Base-by-base conservation (phyloP, 2,113 vertebrate species). In the Chionis minor region DNA sequence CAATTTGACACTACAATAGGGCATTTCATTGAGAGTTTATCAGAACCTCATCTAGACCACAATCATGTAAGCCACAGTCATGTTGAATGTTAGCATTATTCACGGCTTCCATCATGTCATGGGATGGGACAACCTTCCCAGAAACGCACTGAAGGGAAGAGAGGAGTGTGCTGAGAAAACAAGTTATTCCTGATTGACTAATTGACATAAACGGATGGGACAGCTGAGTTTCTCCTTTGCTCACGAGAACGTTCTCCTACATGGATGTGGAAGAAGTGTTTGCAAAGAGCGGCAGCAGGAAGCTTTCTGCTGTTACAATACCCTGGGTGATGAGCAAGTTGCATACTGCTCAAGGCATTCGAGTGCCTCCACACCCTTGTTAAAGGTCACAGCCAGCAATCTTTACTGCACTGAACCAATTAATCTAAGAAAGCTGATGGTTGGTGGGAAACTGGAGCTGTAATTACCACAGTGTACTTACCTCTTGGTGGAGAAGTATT, bases 11-110 rank as follows among this genome's bases (percentile, higher is more conserved):
- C 62, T 88, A 78, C 81, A 92, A 61, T 86, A 91, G 55, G n/a
- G 47, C 42, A 88, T 92, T 95, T 96, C 90, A 92, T 90, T 3
- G 0, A 86, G 82, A 73, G 77, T 90, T 94, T 95, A 93, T 95
- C 89, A 92, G 89, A 90, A 79, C 69, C 80, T 67, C 70, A 86
- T 95, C 81, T 81, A 95, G 82, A 90, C 89, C 95, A 65, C 87
- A 90, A 45, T 44, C 62, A 56, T 94, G 86, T 83, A 84, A 92
- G 75, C 72, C 55, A 72, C 58, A 90, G 66, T 85, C 54, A 35
- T 93, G 55, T 8, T 81, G 81, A 84, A 82, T 66, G 81, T 77
- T 71, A 81, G 21, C 19, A 63, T 92, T 94, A 87, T 91, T 88
- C 78, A 92, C 71, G 71, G 77, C 81, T 85, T 74, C 58, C 70